Conservation (phyloP, 2,113 vertebrate species). For the Sitta europaea region DNA sequence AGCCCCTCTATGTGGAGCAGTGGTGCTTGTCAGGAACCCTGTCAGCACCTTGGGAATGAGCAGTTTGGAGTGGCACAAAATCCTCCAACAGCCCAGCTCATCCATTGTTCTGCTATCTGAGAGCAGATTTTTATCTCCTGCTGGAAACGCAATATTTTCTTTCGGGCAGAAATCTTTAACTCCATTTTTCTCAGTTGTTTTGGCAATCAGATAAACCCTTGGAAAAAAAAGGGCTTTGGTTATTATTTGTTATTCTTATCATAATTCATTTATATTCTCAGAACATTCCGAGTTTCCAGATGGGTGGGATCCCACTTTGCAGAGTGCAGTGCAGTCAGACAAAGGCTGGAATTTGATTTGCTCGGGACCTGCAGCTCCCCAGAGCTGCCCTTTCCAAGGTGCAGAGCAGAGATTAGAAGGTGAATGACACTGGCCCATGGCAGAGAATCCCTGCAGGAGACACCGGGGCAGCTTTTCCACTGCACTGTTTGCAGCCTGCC, state of each 20-base stretch:
- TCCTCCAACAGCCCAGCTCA: neutral
- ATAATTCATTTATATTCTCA: neutral
- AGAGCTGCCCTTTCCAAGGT: neutral
- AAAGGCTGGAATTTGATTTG: neutral
- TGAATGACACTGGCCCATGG: neutral
- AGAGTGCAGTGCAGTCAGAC: neutral
- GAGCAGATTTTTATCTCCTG: neutral
- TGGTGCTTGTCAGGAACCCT: neutral
- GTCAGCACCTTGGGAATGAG: neutral
- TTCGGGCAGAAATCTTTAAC: neutral
- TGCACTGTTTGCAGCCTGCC: neutral
- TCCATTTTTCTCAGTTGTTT: conserved; percentile 8
- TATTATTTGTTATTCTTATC: conserved; percentile 30
- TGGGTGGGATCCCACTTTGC: conserved; percentile 1
- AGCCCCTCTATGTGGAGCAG: neutral
- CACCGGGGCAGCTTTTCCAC: neutral
- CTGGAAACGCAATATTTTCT: conserved; percentile 24
- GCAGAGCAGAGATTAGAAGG: conserved; percentile 3
- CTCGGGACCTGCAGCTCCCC: neutral
- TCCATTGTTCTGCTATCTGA: neutral
- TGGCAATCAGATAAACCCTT: conserved; percentile 13
- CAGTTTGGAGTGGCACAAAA: neutral
- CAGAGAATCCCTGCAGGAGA: neutral
- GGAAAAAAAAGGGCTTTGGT: neutral
- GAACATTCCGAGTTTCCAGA: neutral